Evolutionary conservation across 1,140 invertebrate species (phyloP), one percentile per base, ranked within the genome.

Genomic region (Drosophila equinoxialis): DNA sequence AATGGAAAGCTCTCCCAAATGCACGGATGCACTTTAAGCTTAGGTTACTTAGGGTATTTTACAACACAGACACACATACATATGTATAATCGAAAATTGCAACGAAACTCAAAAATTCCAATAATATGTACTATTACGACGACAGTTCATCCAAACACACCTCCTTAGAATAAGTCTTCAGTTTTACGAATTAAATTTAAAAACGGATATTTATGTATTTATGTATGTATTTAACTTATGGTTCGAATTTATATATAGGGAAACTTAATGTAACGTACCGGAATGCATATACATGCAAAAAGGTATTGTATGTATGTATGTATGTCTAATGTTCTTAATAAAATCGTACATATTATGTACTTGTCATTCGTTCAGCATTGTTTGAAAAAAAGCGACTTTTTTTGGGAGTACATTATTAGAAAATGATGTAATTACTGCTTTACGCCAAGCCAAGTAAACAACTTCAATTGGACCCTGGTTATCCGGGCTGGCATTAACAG

Each of bases 181-280:
- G 61, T 70, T 65, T 65, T 71, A 73, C 39, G 67, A 72, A 57
- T 41, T 39, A 68, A 58, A 80, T 64, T 65, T 68, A 55, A 68
- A 65, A 74, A 66, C 58, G 35, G 48, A 70, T 77, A 70, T 77
- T 66, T 66, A 74, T 68, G 61, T 76, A 68, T 67, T 51, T 59
- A 59, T 42, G 54, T 73, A 67, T 66, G 54, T 77, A 65, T 65
- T 65, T 65, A 68, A 81, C 42, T 58, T 67, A 77, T 81, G 72
- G 72, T 76, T 83, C 76, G 77, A 83, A 81, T 83, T 79, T 80
- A 80, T 58, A 70, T 79, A 61, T 80, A 82, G 48, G 68, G 68
- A 39, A 62, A 76, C 55, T 80, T 30, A 57, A 68, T 80, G 72
- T 84, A 70, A 70, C 51, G 48, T 77, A 65, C 62, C 62, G 42